Evolutionary conservation across 2,888 invertebrate species (phyloP), one percentile per base, ranked within the genome.

Genomic region (Polyommatus icarus): DNA sequence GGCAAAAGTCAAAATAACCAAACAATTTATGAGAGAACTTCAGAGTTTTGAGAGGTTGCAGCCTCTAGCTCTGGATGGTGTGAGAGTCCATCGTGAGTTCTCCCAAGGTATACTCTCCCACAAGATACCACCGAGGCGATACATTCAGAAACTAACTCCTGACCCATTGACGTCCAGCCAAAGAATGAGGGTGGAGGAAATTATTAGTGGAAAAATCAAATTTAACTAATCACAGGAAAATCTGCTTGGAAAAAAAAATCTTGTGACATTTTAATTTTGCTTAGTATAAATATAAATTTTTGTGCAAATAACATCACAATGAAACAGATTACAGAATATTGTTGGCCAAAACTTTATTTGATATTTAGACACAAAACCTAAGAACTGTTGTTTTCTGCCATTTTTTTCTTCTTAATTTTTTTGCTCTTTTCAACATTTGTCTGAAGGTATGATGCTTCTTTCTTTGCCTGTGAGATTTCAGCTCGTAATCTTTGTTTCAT

Each of bases 401-500:
- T 18, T 50, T 15, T 54, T 29, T 50, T 75, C 54, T 75, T 95
- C 81, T 95, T 96, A 20, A 96, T 86, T 86, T 95, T 96, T 83
- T 96, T 96, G 87, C 96, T 97, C 84, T 96, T 96, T 83, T 97
- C 97, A 29, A 98, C 95, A 93, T 97, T 97, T 78, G 95, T 95
- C 79, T 97, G 97, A 91, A 98, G 97, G 93, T 97, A 98, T 81
- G 97, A 96, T 0, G 98, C 97, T 88, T 99, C 98, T 89, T 97
- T 96, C 89, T 98, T 98, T 0, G 98, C 99, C 86, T 98, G 97
- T 18, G 97, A 96, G 78, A 99, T 97, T 93, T 99, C 99, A 0
- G 97, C 96, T 82, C 97, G 93, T 80, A 99, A 90, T 85, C 98
- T 96, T 88, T 99, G 98, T 86, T 97, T 96, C 84, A 97, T 96